Percentiles rank a stretch among this genome's conserved stretches.
These are phyloP conservation scores for Eupleurogrammus muticus DNA, from an alignment of 2,797 vertebrate species.

Conservation along the genomic window DNA sequence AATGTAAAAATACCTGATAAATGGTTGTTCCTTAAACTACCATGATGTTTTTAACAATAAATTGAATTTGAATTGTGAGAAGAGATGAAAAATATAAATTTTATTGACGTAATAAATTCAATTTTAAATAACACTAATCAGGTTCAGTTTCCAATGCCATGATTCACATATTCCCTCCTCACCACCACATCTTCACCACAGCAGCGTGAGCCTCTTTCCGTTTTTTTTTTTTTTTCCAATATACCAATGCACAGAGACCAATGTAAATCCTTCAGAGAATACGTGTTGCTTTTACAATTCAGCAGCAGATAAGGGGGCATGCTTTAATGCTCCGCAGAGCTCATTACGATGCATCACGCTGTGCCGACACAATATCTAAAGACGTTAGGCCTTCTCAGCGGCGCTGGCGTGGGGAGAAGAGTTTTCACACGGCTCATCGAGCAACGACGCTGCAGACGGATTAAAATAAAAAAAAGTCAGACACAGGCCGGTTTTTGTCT, in stretches of 20 bases:
- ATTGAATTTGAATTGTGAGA: too few species aligned
- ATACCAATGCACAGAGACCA: slow-evolving; percentile 30
- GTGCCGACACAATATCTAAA: slow-evolving; percentile 45
- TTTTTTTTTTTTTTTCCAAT: slow-evolving; percentile 44
- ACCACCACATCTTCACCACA: slow-evolving; percentile 24
- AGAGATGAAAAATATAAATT: too few species aligned
- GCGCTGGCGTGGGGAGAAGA: slow-evolving; percentile 31
- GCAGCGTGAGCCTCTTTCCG: slow-evolving; percentile 32
- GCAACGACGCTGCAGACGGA: slow-evolving; percentile 51
- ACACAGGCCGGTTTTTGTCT: slow-evolving; percentile 60
- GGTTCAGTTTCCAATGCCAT: too few species aligned
- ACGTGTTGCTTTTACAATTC: slow-evolving; percentile 53
- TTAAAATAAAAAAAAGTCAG: slow-evolving; percentile 66
- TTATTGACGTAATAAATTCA: too few species aligned
- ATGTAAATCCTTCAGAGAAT: slow-evolving; percentile 59
- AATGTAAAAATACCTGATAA: too few species aligned
- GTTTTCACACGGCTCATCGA: slow-evolving; percentile 49
- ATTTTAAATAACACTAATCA: too few species aligned
- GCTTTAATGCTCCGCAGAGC: slow-evolving; percentile 58
- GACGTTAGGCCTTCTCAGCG: slow-evolving; percentile 36
- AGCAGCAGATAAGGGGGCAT: slow-evolving; percentile 45
- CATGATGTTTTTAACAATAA: too few species aligned
- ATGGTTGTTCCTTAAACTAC: too few species aligned
- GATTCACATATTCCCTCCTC: too few species aligned
- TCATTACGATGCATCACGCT: slow-evolving; percentile 66